phyloP scores from a whole-genome alignment of 2,888 invertebrate genomes.

The Macrosoma leucophasiata region DNA sequence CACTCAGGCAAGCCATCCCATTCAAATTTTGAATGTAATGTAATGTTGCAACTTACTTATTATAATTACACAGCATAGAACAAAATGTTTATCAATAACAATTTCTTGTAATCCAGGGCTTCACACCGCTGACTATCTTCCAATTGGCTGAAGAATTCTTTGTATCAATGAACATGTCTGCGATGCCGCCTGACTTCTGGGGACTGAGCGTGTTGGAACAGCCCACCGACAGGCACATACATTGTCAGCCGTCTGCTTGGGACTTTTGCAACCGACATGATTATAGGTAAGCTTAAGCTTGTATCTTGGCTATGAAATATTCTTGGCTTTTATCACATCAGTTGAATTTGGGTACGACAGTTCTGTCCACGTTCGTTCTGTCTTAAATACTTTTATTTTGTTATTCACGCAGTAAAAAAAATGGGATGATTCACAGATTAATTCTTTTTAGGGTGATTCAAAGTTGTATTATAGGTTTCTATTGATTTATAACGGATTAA shows the following conservation, averaged over 20 bases:
- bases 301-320: too few species aligned
- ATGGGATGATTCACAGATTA: not conserved
- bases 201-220: constrained; percentile 88
- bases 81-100: constrained; percentile 7
- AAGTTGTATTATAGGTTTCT: too few species aligned
- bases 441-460: too few species aligned
- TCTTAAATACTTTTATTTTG: constrained; percentile 8
- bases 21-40: too few species aligned
- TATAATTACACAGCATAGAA: too few species aligned
- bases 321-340: too few species aligned
- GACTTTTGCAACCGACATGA: constrained; percentile 94
- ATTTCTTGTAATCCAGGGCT: too few species aligned
- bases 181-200: constrained; percentile 93
- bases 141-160: constrained; percentile 94
- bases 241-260: constrained; percentile 95
- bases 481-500: too few species aligned
- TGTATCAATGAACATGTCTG: constrained; percentile 90
- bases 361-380: too few species aligned
- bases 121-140: constrained; percentile 88
- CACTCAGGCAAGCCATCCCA: too few species aligned
- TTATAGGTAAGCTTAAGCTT: constrained; percentile 78
- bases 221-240: constrained; percentile 82
- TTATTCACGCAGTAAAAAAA: not conserved
- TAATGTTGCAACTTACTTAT: too few species aligned
- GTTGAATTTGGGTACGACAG: too few species aligned